Evolutionary conservation across 2,797 vertebrate species (phyloP).

Genomic region (Thalassophryne amazonica): DNA sequence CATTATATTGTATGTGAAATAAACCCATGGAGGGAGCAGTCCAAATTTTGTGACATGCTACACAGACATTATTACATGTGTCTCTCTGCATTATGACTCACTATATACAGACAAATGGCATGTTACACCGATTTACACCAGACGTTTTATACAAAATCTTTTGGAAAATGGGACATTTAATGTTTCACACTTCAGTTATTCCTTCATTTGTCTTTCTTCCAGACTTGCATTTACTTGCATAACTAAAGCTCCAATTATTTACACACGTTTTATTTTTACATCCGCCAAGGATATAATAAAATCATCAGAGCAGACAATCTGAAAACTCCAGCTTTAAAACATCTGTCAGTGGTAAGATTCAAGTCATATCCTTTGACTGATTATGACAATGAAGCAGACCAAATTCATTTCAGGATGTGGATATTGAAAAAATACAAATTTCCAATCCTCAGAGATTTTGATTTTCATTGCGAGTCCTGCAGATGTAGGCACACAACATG

Average conservation of each 20-base stretch:
- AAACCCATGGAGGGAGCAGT: conserved; percentile 46
- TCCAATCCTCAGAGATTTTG: conserved; percentile 15
- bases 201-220: conserved; percentile 14
- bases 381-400: conserved; percentile 37
- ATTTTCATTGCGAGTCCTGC: conserved; percentile 20
- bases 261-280: conserved; percentile 21
- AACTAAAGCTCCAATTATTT: conserved; percentile 29
- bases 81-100: conserved; percentile 19
- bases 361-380: conserved; percentile 17
- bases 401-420: conserved; percentile 40
- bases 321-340: conserved; percentile 41
- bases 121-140: conserved; percentile 17
- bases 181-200: conserved; percentile 20
- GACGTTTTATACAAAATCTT: conserved; percentile 8
- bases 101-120: conserved; percentile 12
- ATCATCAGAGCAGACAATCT: conserved; percentile 43
- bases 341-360: conserved; percentile 41
- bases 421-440: conserved; percentile 45
- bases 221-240: not conserved
- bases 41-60: conserved; percentile 32
- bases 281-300: conserved; percentile 51
- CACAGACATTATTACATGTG: conserved; percentile 36
- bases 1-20: conserved; percentile 58
- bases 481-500: conserved; percentile 41
- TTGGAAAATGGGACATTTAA: conserved; percentile 24